Evolutionary conservation across 2,113 vertebrate genomes (phyloP), one percentile per base, ranked within the genome.

Genomic region (Gambusia holbrooki): DNA sequence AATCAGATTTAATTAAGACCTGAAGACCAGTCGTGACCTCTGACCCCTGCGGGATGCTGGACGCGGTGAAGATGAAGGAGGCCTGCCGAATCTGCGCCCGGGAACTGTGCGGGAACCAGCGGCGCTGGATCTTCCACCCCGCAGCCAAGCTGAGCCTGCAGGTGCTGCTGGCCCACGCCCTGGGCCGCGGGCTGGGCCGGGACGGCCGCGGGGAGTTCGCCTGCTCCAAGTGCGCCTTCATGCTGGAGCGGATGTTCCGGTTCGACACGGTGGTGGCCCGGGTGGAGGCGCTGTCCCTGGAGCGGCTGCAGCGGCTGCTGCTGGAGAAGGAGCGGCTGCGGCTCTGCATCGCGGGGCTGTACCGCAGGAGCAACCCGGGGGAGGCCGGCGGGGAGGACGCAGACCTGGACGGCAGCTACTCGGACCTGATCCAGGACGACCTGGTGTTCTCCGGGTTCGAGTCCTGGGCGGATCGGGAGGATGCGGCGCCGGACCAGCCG

Each of bases 221-320:
- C 27, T 99, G 98, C 95, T 96, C 97, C 88, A 99, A 99, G 87
- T 99, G 98, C 64, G 89, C 96, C 76, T 99, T 98, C 92, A 96
- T 98, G 97, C 94, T 99, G 79, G 96, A 98, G 81, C 96, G 97
- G 68, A 94, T 99, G 94, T 98, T 96, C 89, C 94, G 97, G 69
- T 99, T 97, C 11, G 98, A 99, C 90, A 96, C 97, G 0, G 98
- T 99, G 78, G 96, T 97, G 0, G 97, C 96, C 0, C 95, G 97
- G 5, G 96, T 99, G 64, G 97, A 98, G 87, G 97, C 96, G 0
- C 94, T 99, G 70, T 98, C 97, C 1, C 90, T 99, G 3, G 97
- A 98, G 88, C 95, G 96, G 1, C 85, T 99, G 78, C 97, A 98
- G 84, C 96, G 95, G 72, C 94, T 99, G 74, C 94, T 99, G 76